Base-by-base conservation (phyloP, 2,797 vertebrate species). In the Stomatorhinus walkeri region DNA sequence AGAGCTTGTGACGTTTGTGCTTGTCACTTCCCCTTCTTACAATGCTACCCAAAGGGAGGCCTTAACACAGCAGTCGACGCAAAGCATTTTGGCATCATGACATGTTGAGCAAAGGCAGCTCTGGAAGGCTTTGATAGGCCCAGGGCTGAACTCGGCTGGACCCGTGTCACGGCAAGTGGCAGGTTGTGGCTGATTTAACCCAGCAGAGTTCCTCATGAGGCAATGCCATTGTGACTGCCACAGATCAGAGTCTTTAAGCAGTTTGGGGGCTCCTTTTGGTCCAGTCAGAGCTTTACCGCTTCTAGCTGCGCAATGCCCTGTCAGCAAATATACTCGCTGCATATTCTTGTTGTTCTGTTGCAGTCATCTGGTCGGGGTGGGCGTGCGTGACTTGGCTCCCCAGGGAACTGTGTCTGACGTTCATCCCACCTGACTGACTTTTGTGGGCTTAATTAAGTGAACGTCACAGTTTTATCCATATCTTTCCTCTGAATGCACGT, bases 181-280 rank as follows among this genome's bases (percentile, higher is more conserved):
- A 87, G 85, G 48, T 59, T 87, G 52, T 59, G 85, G 49, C 85
- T 54, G 52, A 32, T 56, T 87, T 87, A 51, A 51, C 49, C 28
- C 85, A 36, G 32, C 28, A 51, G 52, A 87, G 8, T 32, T 32
- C 52, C 22, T 59, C 85, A 59, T 51, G 52, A 52, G 28, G 85
- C 52, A 16, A 51, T 87, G 84, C 56, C 84, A 86, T 86, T 51
- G 49, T 16, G 49, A 87, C 52, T 87, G 52, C 85, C 52, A 40
- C 5, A 52, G 40, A 43, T 14, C 12, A 19, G 43, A 22, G 32
- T 56, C 52, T 59, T 59, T 59, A 36, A 59, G 28, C 52, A 87
- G 28, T 87, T 87, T 87, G 85, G 52, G 51, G 49, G 32, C 85
- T 59, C 52, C 51, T 59, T 54, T 28, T 56, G 85, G 85, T 87